Evolutionary conservation across 2,797 vertebrate genomes (phyloP), one percentile per base, ranked within the genome.

Genomic region (Podargus strigoides): DNA sequence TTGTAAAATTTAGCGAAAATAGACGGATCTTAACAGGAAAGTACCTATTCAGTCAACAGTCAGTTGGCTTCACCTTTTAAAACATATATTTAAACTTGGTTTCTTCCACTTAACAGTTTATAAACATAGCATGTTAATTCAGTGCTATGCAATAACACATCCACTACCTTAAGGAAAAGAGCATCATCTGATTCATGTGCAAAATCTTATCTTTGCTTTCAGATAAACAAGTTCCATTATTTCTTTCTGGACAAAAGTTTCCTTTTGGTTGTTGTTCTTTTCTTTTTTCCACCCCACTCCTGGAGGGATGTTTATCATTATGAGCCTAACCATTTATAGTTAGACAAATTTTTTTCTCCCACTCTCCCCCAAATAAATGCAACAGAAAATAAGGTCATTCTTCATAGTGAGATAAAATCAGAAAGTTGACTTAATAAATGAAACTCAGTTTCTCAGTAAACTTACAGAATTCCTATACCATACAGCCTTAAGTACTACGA

Each of bases 181-280:
- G 4, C 7, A 53, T 77, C 7, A 39, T 39, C 16, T 53, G 55
- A 66, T 30, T 60, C 7, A 42, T 23, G 55, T 42, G n/a, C 59
- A 90, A 93, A 94, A 79, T 82, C 42, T 75, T 90, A 64, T 87
- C 32, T 94, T 80, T 89, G 7, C 41, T n/a, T 67, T 79, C 72
- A 73, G 22, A 41, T 59, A 82, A 94, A 52, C 0, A 1, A 62
- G 6, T 32, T 70, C 28, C 9, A 36, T 37, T 67, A 8, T 39
- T 93, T 67, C 15, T 77, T 80, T 70, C 69, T 91, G 37, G n/a
- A 77, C 77, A 39, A 79, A 10, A 59, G 67, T 42, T 64, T 73
- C 34, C 10, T 60, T 52, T n/a, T 10, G 2, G 32, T 58, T 34
- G 36, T 37, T 66, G 44, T 28, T 27, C 6, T 42, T 82, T 69